These are phyloP conservation scores for Oopsacas minuta DNA, from an alignment of 37 sponge, comb jelly and placozoan species.

Conservation along the genomic window DNA sequence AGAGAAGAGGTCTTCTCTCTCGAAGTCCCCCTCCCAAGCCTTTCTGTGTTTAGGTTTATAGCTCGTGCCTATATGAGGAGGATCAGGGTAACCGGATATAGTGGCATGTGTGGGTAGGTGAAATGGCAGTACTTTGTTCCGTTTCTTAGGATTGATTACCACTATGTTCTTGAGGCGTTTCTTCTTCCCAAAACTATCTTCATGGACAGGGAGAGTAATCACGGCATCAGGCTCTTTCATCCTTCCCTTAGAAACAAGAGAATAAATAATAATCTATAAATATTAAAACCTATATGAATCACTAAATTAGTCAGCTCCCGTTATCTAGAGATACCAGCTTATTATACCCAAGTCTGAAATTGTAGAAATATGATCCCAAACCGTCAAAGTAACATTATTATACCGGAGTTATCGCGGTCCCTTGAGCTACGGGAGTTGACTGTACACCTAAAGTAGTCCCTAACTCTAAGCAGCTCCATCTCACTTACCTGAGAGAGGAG, in stretches of 20 bases:
- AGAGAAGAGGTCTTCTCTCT: background rate
- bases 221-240: background rate
- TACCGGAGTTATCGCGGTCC: no score
- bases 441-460: background rate
- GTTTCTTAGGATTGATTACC: background rate
- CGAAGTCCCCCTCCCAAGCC: conserved; percentile 2
- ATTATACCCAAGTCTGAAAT: no score
- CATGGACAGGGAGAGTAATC: background rate
- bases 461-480: no score
- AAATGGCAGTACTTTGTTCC: background rate
- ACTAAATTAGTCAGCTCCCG: no score
- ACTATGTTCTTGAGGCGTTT: background rate
- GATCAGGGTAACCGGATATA: no score
- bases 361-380: no score
- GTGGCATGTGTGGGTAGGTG: background rate
- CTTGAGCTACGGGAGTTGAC: no score
- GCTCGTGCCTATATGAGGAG: background rate
- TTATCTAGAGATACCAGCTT: no score
- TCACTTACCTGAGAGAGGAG: background rate
- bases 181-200: background rate
- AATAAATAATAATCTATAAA: background rate
- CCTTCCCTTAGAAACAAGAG: background rate
- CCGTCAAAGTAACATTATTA: no score
- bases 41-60: background rate
- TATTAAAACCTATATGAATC: no score